These are phyloP conservation scores for Palythoa grandis DNA, from an alignment of 92 coral and sea anemone species.

Conservation along the genomic window DNA sequence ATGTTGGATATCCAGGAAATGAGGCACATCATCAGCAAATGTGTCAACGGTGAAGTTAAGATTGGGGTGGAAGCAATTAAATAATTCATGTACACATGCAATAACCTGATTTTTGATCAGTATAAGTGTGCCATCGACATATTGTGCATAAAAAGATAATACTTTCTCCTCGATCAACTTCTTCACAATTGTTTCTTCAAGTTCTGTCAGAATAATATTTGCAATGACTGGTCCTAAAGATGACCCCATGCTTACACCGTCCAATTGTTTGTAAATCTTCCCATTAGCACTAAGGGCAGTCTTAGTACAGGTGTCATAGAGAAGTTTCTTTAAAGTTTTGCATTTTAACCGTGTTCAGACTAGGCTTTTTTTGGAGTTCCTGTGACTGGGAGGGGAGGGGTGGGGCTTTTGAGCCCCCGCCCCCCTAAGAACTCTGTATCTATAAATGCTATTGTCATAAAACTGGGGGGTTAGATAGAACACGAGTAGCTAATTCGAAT, in stretches of 20 bases:
- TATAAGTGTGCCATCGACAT: background rate
- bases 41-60: background rate
- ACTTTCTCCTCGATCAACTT: background rate
- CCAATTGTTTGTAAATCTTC: constrained; percentile 44
- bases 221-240: constrained; percentile 47
- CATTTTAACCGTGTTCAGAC: no score
- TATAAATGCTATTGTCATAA: no score
- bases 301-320: constrained; percentile 44
- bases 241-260: constrained; percentile 65
- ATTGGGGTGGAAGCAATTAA: background rate
- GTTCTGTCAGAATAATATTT: constrained; percentile 41
- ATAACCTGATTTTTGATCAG: background rate
- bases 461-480: no score
- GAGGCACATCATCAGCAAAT: no score
- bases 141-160: background rate
- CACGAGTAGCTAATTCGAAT: no score
- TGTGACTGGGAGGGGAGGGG: no score
- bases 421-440: no score
- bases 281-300: constrained; percentile 47
- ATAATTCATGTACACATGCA: background rate
- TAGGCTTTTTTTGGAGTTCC: no score
- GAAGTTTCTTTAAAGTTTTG: constrained; percentile 39
- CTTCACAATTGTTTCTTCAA: constrained; percentile 8
- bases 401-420: no score
- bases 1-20: no score